phyloP scores from a whole-genome alignment of 1,140 invertebrate genomes.

The Lucilia cuprina region DNA sequence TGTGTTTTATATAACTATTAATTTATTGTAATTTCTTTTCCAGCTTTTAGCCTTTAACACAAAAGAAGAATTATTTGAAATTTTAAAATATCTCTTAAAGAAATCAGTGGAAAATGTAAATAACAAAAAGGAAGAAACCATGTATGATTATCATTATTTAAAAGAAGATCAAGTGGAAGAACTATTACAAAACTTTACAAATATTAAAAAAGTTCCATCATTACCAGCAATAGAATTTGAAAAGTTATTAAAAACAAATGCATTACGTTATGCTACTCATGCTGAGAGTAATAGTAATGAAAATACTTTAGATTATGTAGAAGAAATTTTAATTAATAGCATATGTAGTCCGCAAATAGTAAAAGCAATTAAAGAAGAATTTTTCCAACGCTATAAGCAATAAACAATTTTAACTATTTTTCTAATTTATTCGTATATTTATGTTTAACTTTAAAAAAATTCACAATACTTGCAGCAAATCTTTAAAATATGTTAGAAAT shows the following conservation, averaged over 20 bases:
- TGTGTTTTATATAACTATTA: too few species aligned
- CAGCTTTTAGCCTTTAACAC: not conserved
- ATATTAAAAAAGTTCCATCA: not conserved
- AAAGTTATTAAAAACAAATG: slow-evolving; percentile 28
- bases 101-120: not conserved
- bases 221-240: not conserved
- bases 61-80: not conserved
- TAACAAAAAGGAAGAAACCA: not conserved
- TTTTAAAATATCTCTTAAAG: not conserved
- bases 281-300: not conserved
- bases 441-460: slow-evolving; percentile 20
- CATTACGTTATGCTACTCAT: not conserved
- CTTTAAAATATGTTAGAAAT: not conserved
- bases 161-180: not conserved
- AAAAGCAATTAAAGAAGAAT: slow-evolving; percentile 27
- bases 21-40: not conserved
- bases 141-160: slow-evolving; percentile 10
- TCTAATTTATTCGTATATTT: not conserved
- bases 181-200: not conserved
- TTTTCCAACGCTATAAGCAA: slow-evolving; percentile 23
- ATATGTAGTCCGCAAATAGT: slow-evolving; percentile 22
- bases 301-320: not conserved
- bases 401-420: not conserved
- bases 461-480: slow-evolving; percentile 14
- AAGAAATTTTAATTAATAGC: slow-evolving; percentile 36